A percentile compares a stretch with the other conserved stretches of the same genome.
These are phyloP conservation scores for Scytalopus superciliaris DNA, from an alignment of 2,113 vertebrate genomes.

Conservation along the genomic window DNA sequence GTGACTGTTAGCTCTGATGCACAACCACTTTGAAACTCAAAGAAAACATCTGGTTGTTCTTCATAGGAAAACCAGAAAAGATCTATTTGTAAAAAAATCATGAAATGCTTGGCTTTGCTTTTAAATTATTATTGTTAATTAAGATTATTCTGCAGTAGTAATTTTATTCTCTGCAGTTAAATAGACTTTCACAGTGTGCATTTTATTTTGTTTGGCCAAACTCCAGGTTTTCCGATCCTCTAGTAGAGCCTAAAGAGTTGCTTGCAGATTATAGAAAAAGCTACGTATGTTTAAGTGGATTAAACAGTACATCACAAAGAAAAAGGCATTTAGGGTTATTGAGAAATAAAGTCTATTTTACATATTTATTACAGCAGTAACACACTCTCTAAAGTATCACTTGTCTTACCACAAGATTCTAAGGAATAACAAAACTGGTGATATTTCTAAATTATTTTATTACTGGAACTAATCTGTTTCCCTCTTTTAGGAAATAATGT, in stretches of 20 bases:
- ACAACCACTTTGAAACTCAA: background rate
- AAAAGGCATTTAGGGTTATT: background rate
- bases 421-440: background rate
- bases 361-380: background rate
- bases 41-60: background rate
- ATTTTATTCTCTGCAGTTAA: conserved; percentile 1
- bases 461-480: background rate
- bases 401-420: background rate
- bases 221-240: background rate
- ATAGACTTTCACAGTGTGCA: background rate
- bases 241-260: background rate
- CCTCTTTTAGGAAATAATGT: background rate
- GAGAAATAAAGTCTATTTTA: background rate
- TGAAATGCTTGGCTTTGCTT: background rate
- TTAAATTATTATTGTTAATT: background rate
- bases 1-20: background rate
- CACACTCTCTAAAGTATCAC: background rate
- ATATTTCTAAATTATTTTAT: background rate
- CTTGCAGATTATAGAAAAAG: background rate
- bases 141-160: background rate
- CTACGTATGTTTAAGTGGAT: background rate
- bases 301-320: background rate
- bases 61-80: background rate
- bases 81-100: background rate
- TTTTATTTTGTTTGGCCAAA: conserved; percentile 20